phyloP scores from a whole-genome alignment of 2,113 vertebrate genomes.

The Rattus rattus region DNA sequence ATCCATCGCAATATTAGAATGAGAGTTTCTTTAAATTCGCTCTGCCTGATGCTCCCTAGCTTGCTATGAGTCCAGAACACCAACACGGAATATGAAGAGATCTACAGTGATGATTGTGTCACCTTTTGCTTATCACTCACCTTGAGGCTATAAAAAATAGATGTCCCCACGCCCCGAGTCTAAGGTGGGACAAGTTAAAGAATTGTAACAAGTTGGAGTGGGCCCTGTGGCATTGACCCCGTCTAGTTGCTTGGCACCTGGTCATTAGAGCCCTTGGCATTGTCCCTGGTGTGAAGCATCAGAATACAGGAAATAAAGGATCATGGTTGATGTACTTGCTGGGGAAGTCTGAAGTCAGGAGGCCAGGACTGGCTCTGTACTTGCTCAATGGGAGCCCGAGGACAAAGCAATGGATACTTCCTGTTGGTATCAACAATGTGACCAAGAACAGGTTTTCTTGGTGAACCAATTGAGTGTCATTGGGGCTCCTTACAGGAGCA shows the following conservation, averaged over 20 bases:
- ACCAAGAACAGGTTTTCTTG: neutral
- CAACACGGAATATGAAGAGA: neutral
- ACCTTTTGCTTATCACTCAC: neutral
- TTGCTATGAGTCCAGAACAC: neutral
- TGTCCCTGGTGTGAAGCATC: neutral
- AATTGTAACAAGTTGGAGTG: neutral
- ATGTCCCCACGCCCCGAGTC: neutral
- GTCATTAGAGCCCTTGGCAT: neutral
- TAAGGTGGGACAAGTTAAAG: neutral
- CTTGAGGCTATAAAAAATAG: neutral
- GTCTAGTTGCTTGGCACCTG: neutral
- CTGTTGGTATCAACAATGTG: neutral
- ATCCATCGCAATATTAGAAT: neutral
- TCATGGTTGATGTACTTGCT: neutral
- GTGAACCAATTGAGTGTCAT: neutral
- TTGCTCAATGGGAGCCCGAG: neutral
- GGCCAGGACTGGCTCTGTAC: neutral
- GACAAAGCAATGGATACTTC: neutral
- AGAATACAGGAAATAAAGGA: neutral
- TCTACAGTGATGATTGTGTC: neutral
- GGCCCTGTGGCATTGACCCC: neutral
- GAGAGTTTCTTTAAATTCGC: neutral
- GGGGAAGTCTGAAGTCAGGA: neutral
- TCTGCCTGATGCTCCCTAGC: neutral
- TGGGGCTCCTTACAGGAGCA: neutral